Evolutionary conservation across 2,888 invertebrate species (phyloP).

Genomic region (Drosophila demipolita): DNA sequence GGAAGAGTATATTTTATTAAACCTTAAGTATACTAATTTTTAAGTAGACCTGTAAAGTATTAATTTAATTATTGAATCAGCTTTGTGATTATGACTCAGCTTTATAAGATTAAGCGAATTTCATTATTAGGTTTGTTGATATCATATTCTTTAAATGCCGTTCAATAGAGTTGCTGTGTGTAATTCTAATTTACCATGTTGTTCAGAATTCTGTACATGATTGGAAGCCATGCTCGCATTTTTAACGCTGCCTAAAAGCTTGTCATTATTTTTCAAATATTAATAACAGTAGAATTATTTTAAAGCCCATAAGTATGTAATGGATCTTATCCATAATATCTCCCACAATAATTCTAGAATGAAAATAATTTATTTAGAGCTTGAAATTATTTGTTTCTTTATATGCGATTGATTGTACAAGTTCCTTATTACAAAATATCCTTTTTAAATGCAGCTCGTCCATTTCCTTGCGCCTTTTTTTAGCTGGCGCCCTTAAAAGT

Average conservation of each 20-base stretch:
- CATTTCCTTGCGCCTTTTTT: not conserved
- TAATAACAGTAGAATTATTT: not conserved
- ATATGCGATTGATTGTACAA: not conserved
- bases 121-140: no score
- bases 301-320: not conserved
- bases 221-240: not conserved
- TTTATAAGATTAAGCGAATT: not conserved
- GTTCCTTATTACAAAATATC: not conserved
- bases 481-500: not conserved
- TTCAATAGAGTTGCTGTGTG: not conserved
- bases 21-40: not conserved
- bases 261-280: not conserved
- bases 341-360: not conserved
- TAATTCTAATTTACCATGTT: not conserved
- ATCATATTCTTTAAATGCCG: not conserved
- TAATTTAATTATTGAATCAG: not conserved
- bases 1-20: not conserved
- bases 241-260: not conserved
- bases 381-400: not conserved
- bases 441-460: not conserved
- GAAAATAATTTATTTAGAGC: not conserved
- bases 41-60: not conserved
- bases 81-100: not conserved
- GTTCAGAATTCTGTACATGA: not conserved
- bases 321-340: fast-evolving